These are phyloP conservation scores for Sisor rabdophorus DNA, from an alignment of 2,113 vertebrate species.

Conservation along the genomic window DNA sequence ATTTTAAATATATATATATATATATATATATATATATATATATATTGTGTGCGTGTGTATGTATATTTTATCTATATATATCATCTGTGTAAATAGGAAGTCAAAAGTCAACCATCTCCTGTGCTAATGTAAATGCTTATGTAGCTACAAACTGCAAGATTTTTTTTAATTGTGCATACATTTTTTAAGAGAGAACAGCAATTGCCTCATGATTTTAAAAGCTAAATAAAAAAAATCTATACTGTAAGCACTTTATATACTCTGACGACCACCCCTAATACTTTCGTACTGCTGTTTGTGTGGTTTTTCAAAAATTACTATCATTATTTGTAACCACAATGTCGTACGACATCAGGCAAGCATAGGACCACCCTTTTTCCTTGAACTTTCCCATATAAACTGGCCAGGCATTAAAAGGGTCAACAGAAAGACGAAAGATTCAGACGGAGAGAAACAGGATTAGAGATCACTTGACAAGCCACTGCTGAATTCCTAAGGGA, in stretches of 20 bases:
- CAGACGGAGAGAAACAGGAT: constrained; percentile 24
- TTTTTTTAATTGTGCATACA: not conserved
- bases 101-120: not conserved
- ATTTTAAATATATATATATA: not conserved
- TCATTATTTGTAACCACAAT: constrained; percentile 43
- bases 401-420: constrained; percentile 16
- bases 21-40: not conserved
- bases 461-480: constrained; percentile 25
- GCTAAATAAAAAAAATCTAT: not conserved
- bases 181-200: not conserved
- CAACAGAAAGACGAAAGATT: constrained; percentile 26
- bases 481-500: constrained; percentile 6
- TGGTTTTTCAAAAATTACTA: constrained; percentile 33
- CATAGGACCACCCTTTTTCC: constrained; percentile 47
- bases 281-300: not conserved
- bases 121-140: not conserved
- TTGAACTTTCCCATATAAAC: constrained; percentile 50
- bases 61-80: no score
- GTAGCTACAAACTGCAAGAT: not conserved
- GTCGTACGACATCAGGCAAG: constrained; percentile 39
- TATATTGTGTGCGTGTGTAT: not conserved
- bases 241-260: not conserved
- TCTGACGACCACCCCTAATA: not conserved
- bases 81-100: not conserved
- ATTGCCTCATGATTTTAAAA: not conserved